Evolutionary conservation across 2,888 invertebrate species (phyloP).

Genomic region (Phytoseiulus persimilis): DNA sequence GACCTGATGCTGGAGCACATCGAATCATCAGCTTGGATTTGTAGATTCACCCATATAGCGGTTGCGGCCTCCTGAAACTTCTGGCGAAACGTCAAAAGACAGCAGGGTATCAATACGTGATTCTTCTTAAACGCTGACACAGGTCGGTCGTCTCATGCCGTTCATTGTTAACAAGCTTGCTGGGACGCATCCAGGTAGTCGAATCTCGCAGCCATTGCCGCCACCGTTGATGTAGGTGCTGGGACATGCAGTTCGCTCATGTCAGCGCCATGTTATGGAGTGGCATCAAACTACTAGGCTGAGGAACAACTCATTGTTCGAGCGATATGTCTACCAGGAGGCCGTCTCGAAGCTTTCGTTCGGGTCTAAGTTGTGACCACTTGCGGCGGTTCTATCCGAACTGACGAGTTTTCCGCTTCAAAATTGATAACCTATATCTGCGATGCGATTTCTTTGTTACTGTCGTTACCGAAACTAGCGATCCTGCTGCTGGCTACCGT

Average conservation of each 20-base stretch:
- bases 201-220: neutral
- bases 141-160: neutral
- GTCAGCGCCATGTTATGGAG: constrained; percentile 5
- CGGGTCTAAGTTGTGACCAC: neutral
- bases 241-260: neutral
- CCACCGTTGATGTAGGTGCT: neutral
- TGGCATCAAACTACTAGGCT: neutral
- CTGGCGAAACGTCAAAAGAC: neutral
- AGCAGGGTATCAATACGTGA: neutral
- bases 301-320: neutral
- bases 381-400: neutral
- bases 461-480: neutral
- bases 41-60: neutral
- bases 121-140: constrained; percentile 5
- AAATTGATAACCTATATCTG: neutral
- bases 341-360: neutral
- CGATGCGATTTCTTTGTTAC: neutral
- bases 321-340: neutral
- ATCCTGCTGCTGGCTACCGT: neutral
- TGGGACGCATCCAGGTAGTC: neutral
- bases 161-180: constrained; percentile 5
- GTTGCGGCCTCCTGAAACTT: neutral
- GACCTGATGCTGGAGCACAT: neutral
- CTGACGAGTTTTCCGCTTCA: neutral
- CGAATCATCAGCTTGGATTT: neutral